A percentile compares a stretch with the other conserved stretches of the same genome.
Conservation (phyloP, 2,888 invertebrate genomes). For the Sphaerophoria taeniata region DNA sequence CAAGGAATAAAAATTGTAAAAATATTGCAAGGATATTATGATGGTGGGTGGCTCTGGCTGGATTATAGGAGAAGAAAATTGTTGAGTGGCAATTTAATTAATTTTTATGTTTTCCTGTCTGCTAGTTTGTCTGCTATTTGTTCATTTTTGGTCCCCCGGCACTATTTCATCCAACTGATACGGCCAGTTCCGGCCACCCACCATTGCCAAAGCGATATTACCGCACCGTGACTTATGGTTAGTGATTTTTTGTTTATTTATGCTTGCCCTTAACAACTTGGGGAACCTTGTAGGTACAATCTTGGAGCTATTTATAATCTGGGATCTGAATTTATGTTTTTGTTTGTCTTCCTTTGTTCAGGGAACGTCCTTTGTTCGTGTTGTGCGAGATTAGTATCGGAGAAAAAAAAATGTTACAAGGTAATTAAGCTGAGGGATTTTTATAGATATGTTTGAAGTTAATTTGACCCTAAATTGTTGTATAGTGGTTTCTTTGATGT, state of each 20-base stretch:
- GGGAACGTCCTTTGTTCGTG: background rate
- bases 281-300: constrained; percentile 43
- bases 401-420: no score
- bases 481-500: no score
- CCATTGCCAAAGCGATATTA: no score
- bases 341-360: background rate
- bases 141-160: constrained; percentile 30
- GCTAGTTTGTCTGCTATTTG: constrained; percentile 57
- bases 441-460: no score
- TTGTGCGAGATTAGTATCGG: constrained; percentile 15
- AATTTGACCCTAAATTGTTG: no score
- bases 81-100: constrained; percentile 66
- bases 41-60: background rate
- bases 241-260: constrained; percentile 12
- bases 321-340: constrained; percentile 26
- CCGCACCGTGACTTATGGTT: constrained; percentile 41
- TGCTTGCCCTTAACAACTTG: background rate
- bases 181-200: no score
- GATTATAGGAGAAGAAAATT: constrained; percentile 18
- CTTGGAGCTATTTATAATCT: constrained; percentile 47
- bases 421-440: no score
- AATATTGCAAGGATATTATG: constrained; percentile 27
- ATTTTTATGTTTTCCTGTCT: constrained; percentile 62
- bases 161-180: constrained; percentile 42
- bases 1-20: constrained; percentile 39